Base-by-base conservation (phyloP, 2,113 vertebrate genomes). In the Tachuris rubrigastra region DNA sequence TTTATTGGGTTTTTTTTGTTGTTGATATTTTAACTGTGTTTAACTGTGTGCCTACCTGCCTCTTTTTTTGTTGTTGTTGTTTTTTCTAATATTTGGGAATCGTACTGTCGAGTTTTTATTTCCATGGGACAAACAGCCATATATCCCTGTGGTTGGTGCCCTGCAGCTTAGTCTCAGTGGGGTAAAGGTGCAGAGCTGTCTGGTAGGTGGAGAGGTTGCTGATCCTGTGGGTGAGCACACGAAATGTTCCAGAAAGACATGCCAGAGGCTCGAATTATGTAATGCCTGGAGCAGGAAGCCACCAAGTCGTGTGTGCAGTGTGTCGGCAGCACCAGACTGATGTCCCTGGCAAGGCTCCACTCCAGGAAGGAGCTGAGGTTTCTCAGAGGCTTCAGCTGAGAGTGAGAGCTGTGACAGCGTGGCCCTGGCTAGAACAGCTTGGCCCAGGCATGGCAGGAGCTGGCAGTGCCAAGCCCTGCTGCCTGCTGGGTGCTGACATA, bases 331-430 rank as follows among this genome's bases (percentile, higher is more conserved):
- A 80, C 75, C 92, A 96, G 96, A 67, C 93, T 74, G 80, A 68
- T 92, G 87, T 95, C 93, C 93, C 79, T 96, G 95, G 95, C 95
- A 95, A 23, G 30, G n/a, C 60, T 96, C 60, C 95, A 81, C 68
- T 63, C 55, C 92, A 96, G 96, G 96, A 96, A 95, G 85, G 79
- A 96, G 92, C 88, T 89, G 85, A 89, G 82, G 47, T 90, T 93
- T 86, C 85, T 88, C 83, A 27, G 74, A 65, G 71, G 72, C 60
- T 87, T 89, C 68, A 10, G 23, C 75, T 28, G 35, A 87, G 77
- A 52, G n/a, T 1, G 25, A 79, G 53, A 0, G 16, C 12, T 35
- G 44, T 49, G 65, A 42, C 46, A 39, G 72, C 0, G 0, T 14
- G 65, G 90, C 69, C 44, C 37, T 35, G 16, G 62, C 73, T 52